Conservation (phyloP, 1,140 invertebrate species). For the Alviniconcha marisindica region DNA sequence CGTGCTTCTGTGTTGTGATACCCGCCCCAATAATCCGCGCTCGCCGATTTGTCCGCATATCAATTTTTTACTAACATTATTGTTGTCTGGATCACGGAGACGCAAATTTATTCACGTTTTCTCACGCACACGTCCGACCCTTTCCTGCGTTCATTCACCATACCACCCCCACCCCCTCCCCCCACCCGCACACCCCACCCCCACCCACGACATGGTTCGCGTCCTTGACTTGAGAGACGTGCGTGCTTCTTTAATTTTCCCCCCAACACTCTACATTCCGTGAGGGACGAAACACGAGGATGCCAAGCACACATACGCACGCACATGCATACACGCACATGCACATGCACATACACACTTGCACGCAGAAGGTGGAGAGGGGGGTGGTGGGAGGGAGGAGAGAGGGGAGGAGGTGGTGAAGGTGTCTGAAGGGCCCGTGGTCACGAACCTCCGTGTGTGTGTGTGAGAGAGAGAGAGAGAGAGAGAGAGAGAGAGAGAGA, state of each 20-base stretch:
- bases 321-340: slow-evolving; percentile 29
- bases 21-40: not conserved
- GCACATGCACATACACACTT: slow-evolving; percentile 8
- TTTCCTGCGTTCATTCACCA: not conserved
- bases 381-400: not conserved
- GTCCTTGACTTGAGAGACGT: not conserved
- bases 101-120: not conserved
- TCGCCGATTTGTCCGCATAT: slow-evolving; percentile 24
- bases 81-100: slow-evolving; percentile 23
- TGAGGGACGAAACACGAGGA: slow-evolving; percentile 40
- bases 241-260: slow-evolving; percentile 42
- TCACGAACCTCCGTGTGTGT: not conserved
- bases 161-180: not conserved
- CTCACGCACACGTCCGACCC: slow-evolving; percentile 30
- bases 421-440: not conserved
- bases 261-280: slow-evolving; percentile 33
- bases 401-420: not conserved
- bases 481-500: not conserved
- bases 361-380: not conserved
- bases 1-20: slow-evolving; percentile 11
- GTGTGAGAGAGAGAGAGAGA: not conserved
- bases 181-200: not conserved
- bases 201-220: not conserved
- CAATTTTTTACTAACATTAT: slow-evolving; percentile 35
- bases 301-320: slow-evolving; percentile 33